phyloP scores from a whole-genome alignment of 2,113 vertebrate species.

The Elephas maximus region DNA sequence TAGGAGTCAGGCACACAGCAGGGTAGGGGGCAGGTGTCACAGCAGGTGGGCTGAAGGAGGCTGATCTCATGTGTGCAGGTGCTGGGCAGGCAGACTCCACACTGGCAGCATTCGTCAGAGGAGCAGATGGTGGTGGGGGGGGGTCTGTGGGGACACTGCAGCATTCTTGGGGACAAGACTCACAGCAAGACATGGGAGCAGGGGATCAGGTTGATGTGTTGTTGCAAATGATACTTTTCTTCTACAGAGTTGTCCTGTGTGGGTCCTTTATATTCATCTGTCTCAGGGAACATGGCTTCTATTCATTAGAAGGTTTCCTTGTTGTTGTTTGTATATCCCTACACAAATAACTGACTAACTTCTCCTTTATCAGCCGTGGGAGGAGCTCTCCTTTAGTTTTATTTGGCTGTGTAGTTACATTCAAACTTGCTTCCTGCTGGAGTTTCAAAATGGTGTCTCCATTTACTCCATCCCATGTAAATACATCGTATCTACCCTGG shows the following conservation, averaged over 20 bases:
- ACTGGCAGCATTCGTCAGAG: neutral
- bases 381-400: slow-evolving; percentile 2
- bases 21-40: neutral
- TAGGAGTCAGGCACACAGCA: slow-evolving; percentile 57
- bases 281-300: slow-evolving; percentile 9
- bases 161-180: neutral
- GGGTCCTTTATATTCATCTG: slow-evolving; percentile 63
- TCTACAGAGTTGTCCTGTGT: neutral
- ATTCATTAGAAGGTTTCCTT: slow-evolving; percentile 50
- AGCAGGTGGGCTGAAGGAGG: slow-evolving; percentile 61
- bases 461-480: neutral
- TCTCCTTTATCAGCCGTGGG: neutral
- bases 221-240: neutral
- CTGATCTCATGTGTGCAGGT: slow-evolving; percentile 48
- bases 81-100: slow-evolving; percentile 61
- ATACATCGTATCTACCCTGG: neutral
- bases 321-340: slow-evolving; percentile 54
- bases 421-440: slow-evolving; percentile 34
- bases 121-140: slow-evolving; percentile 40
- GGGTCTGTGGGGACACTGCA: neutral
- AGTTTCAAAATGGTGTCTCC: slow-evolving; percentile 36
- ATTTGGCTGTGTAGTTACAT: slow-evolving; percentile 49
- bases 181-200: slow-evolving; percentile 34
- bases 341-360: slow-evolving; percentile 7
- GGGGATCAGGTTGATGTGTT: neutral